Evolutionary conservation across 2,113 vertebrate genomes (phyloP), one percentile per base, ranked within the genome.

Genomic region (Gymnogyps californianus): DNA sequence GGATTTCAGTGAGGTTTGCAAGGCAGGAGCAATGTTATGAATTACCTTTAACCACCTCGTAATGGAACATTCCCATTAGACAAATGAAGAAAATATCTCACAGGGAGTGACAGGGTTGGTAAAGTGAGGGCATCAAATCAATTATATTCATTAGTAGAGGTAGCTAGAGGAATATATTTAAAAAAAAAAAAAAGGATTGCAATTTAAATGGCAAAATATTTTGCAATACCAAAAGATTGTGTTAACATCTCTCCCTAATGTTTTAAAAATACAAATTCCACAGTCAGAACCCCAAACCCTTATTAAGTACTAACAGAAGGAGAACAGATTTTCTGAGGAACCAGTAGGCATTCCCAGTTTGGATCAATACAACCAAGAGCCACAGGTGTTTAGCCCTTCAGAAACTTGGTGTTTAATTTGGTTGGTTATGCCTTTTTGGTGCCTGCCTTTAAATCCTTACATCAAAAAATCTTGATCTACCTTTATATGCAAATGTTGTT

Each of bases 261-360:
- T 34, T 83, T 42, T 8, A 14, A 79, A 96, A 79, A 24, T 47
- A n/a, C 2, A 44, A 36, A 44, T 52, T 64, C 6, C 10, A n/a
- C 9, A 20, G 10, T 26, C 0, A 2, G 29, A 88, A 19, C 2
- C 2, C 3, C 16, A 64, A 79, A 34, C 0, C 7, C 5, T 36
- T 72, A 13, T 7, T 24, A 40, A 78, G 2, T 3, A 31, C 14
- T 51, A 57, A 20, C 2, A 77, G 34, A 83, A 75, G 9, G 31
- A 79, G 2, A 34, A 71, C 2, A 13, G 46, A 28, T n/a, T 87
- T 92, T 74, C 15, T n/a, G 11, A 82, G 26, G 5, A 81, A 54
- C 5, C 2, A 5, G 9, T 38, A 7, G 1, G 1, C 6, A 58
- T 80, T 85, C 13, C 15, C 13, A 42, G 1, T 66, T 58, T 58